Percentiles rank a stretch among this genome's conserved stretches.
Evolutionary conservation across 92 coral and sea anemone species (phyloP).

Genomic region (Heteractis magnifica): DNA sequence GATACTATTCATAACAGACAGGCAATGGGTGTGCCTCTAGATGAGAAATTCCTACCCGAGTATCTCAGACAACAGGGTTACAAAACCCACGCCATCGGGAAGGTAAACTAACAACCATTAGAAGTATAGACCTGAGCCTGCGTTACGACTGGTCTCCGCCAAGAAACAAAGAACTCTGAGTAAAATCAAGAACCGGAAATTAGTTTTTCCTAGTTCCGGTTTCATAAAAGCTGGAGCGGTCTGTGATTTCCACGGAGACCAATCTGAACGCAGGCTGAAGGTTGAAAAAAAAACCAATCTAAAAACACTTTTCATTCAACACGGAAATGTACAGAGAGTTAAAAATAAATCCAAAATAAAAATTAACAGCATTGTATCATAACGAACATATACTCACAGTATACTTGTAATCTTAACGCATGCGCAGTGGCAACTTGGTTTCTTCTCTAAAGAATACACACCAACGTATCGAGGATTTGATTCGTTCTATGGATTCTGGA

Average conservation of each 20-base stretch:
- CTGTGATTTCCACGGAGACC: not conserved
- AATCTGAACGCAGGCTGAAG: not conserved
- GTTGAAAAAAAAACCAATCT: not conserved
- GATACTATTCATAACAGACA: slow-evolving; percentile 92
- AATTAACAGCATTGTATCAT: not conserved
- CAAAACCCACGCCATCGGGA: slow-evolving; percentile 90
- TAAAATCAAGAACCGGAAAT: not conserved
- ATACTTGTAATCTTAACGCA: not conserved
- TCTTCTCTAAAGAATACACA: slow-evolving; percentile 93
- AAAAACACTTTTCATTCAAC: not conserved
- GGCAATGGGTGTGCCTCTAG: slow-evolving; percentile 84
- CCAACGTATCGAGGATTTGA: slow-evolving; percentile 96
- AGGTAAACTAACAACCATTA: slow-evolving; percentile 45
- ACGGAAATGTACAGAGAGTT: not conserved
- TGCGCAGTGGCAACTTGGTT: slow-evolving; percentile 95
- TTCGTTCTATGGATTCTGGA: slow-evolving; percentile 96
- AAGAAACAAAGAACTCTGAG: not conserved
- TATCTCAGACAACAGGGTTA: slow-evolving; percentile 79
- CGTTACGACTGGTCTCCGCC: not conserved
- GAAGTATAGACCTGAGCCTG: not conserved
- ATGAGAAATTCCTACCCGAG: slow-evolving; percentile 85
- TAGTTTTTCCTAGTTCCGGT: not conserved
- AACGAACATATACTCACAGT: not conserved
- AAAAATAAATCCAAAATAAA: not conserved
- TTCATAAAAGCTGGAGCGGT: not conserved